Percentiles rank a stretch among this genome's conserved stretches.
Evolutionary conservation across 2,113 vertebrate species (phyloP).

Genomic region (Rhinogobius similis): DNA sequence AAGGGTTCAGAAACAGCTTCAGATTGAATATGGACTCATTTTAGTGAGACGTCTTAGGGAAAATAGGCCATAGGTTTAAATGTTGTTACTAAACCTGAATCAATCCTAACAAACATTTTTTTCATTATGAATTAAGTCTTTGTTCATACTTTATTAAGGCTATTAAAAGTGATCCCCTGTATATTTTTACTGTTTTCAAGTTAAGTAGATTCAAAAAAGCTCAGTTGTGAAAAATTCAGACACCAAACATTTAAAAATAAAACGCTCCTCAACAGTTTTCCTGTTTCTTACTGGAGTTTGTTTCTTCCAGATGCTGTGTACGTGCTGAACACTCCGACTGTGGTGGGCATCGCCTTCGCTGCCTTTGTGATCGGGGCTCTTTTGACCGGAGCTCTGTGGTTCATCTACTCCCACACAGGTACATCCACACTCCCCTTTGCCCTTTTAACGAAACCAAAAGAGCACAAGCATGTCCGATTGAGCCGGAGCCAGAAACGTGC

Average conservation of each 20-base stretch:
- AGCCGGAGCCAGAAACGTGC: slow-evolving; percentile 48
- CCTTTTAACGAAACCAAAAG: slow-evolving; percentile 55
- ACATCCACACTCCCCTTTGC: slow-evolving; percentile 40
- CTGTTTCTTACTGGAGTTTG: not conserved
- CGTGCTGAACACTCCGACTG: slow-evolving; percentile 87
- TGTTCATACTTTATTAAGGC: too few relatives aligned
- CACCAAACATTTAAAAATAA: not conserved
- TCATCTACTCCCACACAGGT: slow-evolving; percentile 97
- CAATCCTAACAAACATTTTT: too few relatives aligned
- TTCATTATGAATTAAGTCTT: too few relatives aligned
- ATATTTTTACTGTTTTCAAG: too few relatives aligned
- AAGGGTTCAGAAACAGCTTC: too few relatives aligned
- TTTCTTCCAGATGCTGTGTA: slow-evolving; percentile 75
- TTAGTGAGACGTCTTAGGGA: too few relatives aligned
- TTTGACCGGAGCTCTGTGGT: slow-evolving; percentile 93
- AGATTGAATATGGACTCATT: too few relatives aligned
- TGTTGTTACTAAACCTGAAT: too few relatives aligned
- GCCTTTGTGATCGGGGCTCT: slow-evolving; percentile 94
- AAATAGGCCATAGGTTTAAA: too few relatives aligned
- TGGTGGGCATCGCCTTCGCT: slow-evolving; percentile 95
- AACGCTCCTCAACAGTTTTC: not conserved
- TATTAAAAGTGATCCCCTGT: too few relatives aligned
- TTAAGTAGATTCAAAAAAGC: too few relatives aligned
- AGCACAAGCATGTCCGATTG: slow-evolving; percentile 42
- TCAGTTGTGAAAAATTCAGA: too few relatives aligned